Percentiles rank a stretch among this genome's conserved stretches.
phyloP scores from a whole-genome alignment of 2,888 invertebrate genomes.

The Ceramica pisi region DNA sequence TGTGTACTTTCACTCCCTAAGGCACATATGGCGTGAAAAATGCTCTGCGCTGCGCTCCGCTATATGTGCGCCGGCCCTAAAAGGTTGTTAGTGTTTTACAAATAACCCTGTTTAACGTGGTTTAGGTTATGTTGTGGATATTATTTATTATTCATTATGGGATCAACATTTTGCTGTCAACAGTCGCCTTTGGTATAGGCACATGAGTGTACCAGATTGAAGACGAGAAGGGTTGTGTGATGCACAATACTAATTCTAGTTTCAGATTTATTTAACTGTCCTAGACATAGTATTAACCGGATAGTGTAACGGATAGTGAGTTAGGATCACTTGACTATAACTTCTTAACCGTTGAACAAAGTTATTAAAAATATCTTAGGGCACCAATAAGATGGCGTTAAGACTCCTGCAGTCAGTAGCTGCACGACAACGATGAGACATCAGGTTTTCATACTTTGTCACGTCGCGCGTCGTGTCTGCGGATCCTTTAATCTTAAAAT shows the following conservation, averaged over 20 bases:
- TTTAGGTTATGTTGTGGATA: slow-evolving; percentile 4
- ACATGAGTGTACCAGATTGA: neutral
- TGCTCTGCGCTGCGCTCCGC: too few species aligned
- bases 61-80: too few species aligned
- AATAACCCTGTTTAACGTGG: too few species aligned
- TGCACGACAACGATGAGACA: neutral
- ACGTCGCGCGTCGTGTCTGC: neutral
- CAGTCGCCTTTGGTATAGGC: neutral
- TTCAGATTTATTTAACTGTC: too few species aligned
- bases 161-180: slow-evolving; percentile 12
- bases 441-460: neutral
- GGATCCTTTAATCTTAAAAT: neutral
- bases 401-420: neutral
- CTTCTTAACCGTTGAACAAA: neutral
- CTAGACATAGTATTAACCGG: neutral
- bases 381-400: slow-evolving; percentile 14
- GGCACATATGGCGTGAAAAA: too few species aligned
- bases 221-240: neutral
- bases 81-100: too few species aligned
- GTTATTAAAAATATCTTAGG: slow-evolving; percentile 9
- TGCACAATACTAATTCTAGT: neutral
- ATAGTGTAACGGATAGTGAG: neutral
- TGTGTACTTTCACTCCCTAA: too few species aligned
- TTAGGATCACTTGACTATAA: slow-evolving; percentile 7
- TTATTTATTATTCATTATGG: neutral